Base-by-base conservation (phyloP, 2,113 vertebrate species). In the Indri indri region DNA sequence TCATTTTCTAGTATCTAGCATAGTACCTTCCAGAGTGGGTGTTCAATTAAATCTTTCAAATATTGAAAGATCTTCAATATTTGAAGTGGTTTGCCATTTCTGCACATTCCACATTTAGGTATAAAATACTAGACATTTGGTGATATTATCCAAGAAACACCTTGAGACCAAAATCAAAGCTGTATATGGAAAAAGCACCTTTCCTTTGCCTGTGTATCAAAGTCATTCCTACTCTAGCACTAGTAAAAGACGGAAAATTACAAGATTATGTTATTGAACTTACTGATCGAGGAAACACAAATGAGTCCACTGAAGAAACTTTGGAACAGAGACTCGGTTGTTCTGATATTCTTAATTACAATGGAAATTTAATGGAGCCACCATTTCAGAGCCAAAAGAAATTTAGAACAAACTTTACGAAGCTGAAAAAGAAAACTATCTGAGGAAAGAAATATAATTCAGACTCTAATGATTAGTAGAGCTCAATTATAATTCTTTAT, bases 311-410 rank as follows among this genome's bases (percentile, higher is more conserved):
- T 59, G 99, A 99, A 91, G 99, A 99, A 97, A 99, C 99, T 91
- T 98, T 99, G 47, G 99, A 99, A 68, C 99, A 99, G 99, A 99
- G 99, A 95, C 98, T 99, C 77, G 99, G 99, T 88, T 99, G 99
- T 97, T 99, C 99, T 70, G 98, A 98, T 0, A 96, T 99, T 73
- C 99, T 99, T 84, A 99, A 99, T 96, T 99, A 99, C 99, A 99
- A 99, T 98, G 99, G 99, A 83, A 99, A 99, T 98, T 98, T 99
- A 98, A 99, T 99, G 99, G 99, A 99, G 34, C 99, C 99, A 74
- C 99, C 99, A 91, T 99, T 99, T 97, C 95, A 98, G 95, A 98
- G 97, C 71, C 98, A 99, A 97, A 99, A 99, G 98, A 99, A 99
- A 97, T 98, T 99, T 3, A 99, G 99, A 97, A 98, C 99, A 97